Percentiles rank a stretch among this genome's conserved stretches.
Conservation (phyloP, 2,888 invertebrate species). For the Melinaea marsaeus region DNA sequence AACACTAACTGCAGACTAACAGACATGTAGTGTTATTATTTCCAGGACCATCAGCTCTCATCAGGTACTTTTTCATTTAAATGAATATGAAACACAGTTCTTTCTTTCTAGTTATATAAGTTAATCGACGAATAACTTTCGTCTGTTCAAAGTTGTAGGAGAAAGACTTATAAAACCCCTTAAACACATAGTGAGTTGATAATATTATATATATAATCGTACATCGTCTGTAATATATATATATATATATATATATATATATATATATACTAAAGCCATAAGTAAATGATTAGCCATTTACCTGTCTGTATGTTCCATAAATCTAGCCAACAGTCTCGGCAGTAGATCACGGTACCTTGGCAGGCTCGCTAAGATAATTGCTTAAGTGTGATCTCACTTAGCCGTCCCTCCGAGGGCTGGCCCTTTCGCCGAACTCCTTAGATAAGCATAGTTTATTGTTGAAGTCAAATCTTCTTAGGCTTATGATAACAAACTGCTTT, state of each 20-base stretch:
- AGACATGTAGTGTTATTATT: too few species aligned
- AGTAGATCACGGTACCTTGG: constrained; percentile 34
- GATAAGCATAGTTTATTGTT: constrained; percentile 42
- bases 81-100: too few species aligned
- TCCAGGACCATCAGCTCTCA: too few species aligned
- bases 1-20: too few species aligned
- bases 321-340: constrained; percentile 18
- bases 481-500: constrained; percentile 36
- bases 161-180: too few species aligned
- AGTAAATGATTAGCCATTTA: not conserved
- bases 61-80: too few species aligned
- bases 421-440: constrained; percentile 40
- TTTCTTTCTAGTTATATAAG: too few species aligned
- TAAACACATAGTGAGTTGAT: too few species aligned
- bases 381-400: constrained; percentile 43
- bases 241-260: not conserved
- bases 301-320: constrained; percentile 13
- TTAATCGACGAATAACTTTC: too few species aligned
- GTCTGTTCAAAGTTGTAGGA: too few species aligned
- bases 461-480: constrained; percentile 37
- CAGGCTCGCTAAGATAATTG: constrained; percentile 36
- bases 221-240: not conserved
- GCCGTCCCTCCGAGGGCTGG: constrained; percentile 36
- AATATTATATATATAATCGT: not conserved
- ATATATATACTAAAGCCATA: too few species aligned